A percentile compares a stretch with the other conserved stretches of the same genome.
Evolutionary conservation across 2,888 invertebrate species (phyloP).

Genomic region (Arrhopalites spinosus): DNA sequence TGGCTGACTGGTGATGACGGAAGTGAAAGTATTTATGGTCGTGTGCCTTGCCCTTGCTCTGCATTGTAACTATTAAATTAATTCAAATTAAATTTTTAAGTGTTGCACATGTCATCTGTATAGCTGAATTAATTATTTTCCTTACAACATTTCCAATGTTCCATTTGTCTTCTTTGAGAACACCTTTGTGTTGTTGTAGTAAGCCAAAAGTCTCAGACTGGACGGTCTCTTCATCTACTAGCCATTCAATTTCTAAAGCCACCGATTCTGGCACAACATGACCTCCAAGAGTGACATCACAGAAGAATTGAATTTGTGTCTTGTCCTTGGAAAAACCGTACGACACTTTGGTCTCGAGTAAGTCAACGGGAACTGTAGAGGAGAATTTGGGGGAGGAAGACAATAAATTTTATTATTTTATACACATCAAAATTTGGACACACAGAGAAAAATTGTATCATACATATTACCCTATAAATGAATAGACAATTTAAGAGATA

Average conservation of each 20-base stretch:
- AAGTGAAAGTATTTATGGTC: slow-evolving; percentile 56
- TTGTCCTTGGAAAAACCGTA: slow-evolving; percentile 54
- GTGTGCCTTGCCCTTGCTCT: slow-evolving; percentile 56
- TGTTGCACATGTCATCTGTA: too few relatives aligned
- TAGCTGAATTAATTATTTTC: background rate
- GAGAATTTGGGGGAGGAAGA: too few relatives aligned
- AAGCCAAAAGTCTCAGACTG: slow-evolving; percentile 56
- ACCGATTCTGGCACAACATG: slow-evolving; percentile 56
- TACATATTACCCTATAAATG: too few relatives aligned
- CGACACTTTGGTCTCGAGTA: slow-evolving; percentile 55
- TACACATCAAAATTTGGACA: too few relatives aligned
- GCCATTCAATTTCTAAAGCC: slow-evolving; percentile 56
- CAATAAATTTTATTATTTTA: background rate
- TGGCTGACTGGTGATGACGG: slow-evolving; percentile 54
- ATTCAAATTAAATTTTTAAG: slow-evolving; percentile 18
- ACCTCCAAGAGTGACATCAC: slow-evolving; percentile 56
- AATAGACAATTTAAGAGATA: too few relatives aligned
- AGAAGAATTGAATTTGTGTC: slow-evolving; percentile 55
- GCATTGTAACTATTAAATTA: slow-evolving; percentile 53
- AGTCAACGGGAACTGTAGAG: slow-evolving; percentile 55
- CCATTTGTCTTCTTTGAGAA: slow-evolving; percentile 57
- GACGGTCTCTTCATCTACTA: slow-evolving; percentile 55
- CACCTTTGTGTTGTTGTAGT: slow-evolving; percentile 55
- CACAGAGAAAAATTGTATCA: too few relatives aligned
- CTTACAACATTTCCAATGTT: slow-evolving; percentile 57